Evolutionary conservation across 2,797 vertebrate species (phyloP).

Genomic region (Sebastes cheni): DNA sequence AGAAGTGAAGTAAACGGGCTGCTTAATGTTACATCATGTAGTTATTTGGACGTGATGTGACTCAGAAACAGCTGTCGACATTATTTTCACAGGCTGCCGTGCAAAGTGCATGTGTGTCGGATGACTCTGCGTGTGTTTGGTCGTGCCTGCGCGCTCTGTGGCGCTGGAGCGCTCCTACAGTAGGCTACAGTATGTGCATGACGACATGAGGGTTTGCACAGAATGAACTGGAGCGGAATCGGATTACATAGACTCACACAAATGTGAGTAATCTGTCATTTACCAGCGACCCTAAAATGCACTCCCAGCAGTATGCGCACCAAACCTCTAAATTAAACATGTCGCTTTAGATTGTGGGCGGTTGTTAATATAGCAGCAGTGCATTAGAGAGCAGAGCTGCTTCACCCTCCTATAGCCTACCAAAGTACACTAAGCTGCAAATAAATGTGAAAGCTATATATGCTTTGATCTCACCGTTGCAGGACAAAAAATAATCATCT

Average conservation of each 20-base stretch:
- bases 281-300: slow-evolving; percentile 66
- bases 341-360: slow-evolving; percentile 30
- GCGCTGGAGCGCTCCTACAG: slow-evolving; percentile 67
- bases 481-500: not conserved
- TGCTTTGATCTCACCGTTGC: not conserved
- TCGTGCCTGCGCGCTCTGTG: slow-evolving; percentile 56
- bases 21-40: not conserved
- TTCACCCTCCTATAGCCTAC: not conserved
- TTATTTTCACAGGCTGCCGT: not conserved
- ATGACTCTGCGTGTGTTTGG: slow-evolving; percentile 58
- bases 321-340: slow-evolving; percentile 59
- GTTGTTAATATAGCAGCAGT: slow-evolving; percentile 21
- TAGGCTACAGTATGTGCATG: slow-evolving; percentile 58
- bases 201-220: slow-evolving; percentile 81
- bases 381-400: slow-evolving; percentile 14
- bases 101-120: slow-evolving; percentile 57
- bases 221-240: slow-evolving; percentile 81
- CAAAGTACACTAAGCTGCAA: slow-evolving; percentile 5
- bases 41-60: not conserved
- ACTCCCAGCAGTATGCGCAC: slow-evolving; percentile 45
- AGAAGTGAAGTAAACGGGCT: not conserved
- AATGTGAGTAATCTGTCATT: slow-evolving; percentile 84
- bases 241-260: slow-evolving; percentile 82
- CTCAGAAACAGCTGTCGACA: not conserved
- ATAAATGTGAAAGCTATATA: not conserved